These are phyloP conservation scores for Aphyosemion australe DNA, from an alignment of 2,113 vertebrate species.

Conservation along the genomic window DNA sequence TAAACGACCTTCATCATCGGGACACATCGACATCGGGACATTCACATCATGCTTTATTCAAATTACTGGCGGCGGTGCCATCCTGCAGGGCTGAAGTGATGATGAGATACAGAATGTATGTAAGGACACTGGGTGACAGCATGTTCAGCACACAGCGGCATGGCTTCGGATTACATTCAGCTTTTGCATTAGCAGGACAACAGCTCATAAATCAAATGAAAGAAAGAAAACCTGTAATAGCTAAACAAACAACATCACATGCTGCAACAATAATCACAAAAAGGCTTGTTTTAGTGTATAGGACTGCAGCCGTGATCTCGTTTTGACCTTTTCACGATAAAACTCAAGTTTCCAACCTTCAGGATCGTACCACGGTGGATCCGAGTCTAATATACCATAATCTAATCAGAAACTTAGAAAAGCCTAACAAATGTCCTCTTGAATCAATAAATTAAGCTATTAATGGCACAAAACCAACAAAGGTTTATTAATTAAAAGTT, in stretches of 20 bases:
- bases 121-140: constrained; percentile 66
- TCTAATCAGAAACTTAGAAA: no score
- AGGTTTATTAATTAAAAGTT: constrained; percentile 2
- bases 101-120: constrained; percentile 43
- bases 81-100: constrained; percentile 1
- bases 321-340: constrained; percentile 50
- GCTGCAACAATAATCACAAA: constrained; percentile 6
- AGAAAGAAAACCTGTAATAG: not conserved
- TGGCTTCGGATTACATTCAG: constrained; percentile 77
- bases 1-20: constrained; percentile 30
- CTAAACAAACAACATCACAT: constrained; percentile 15
- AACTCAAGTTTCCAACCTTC: constrained; percentile 7
- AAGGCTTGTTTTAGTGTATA: constrained; percentile 29
- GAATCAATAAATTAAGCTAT: constrained; percentile 7
- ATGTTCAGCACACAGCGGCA: constrained; percentile 68
- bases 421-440: no score
- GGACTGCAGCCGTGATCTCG: constrained; percentile 17
- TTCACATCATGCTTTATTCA: constrained; percentile 59
- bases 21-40: constrained; percentile 35
- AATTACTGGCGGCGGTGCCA: constrained; percentile 23
- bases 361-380: constrained; percentile 21
- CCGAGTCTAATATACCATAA: no score
- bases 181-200: constrained; percentile 53
- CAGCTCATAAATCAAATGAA: not conserved
- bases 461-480: constrained; percentile 17